Conservation (phyloP, 2,888 invertebrate genomes). For the Itoplectis maculator region DNA sequence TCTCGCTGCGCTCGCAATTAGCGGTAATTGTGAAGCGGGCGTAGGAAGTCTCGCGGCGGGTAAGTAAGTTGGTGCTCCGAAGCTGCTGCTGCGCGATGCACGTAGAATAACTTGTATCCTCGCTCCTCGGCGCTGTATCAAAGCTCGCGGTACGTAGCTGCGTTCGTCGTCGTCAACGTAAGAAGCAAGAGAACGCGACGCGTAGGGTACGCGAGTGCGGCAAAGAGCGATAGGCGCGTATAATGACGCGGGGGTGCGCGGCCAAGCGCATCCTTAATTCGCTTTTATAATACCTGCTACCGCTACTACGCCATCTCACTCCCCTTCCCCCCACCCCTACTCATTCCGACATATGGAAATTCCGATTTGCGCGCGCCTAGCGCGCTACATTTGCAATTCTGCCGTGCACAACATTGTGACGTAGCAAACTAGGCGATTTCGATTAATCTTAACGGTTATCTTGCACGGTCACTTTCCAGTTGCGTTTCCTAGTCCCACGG, state of each 20-base stretch:
- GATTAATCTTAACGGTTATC: no score
- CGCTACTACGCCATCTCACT: neutral
- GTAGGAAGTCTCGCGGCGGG: conserved; percentile 34
- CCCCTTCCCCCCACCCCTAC: neutral
- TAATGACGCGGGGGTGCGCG: conserved; percentile 48
- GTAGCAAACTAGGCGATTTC: no score
- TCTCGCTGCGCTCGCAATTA: conserved; percentile 50
- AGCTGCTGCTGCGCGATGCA: conserved; percentile 40
- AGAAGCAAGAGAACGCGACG: neutral
- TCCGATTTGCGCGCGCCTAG: no score
- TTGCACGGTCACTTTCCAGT: no score
- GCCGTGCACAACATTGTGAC: no score
- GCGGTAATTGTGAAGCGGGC: conserved; percentile 42
- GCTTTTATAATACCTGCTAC: conserved; percentile 19
- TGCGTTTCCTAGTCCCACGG: no score
- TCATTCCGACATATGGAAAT: neutral
- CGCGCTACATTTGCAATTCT: no score
- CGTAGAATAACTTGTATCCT: conserved; percentile 49
- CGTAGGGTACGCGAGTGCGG: neutral
- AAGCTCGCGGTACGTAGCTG: neutral
- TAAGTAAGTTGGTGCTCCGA: conserved; percentile 14
- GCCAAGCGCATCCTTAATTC: conserved; percentile 52
- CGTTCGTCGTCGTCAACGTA: neutral
- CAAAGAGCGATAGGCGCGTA: conserved; percentile 9
- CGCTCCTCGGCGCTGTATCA: conserved; percentile 1